phyloP scores from a whole-genome alignment of 1,140 invertebrate genomes.

The Leptestheria dahalacensis region DNA sequence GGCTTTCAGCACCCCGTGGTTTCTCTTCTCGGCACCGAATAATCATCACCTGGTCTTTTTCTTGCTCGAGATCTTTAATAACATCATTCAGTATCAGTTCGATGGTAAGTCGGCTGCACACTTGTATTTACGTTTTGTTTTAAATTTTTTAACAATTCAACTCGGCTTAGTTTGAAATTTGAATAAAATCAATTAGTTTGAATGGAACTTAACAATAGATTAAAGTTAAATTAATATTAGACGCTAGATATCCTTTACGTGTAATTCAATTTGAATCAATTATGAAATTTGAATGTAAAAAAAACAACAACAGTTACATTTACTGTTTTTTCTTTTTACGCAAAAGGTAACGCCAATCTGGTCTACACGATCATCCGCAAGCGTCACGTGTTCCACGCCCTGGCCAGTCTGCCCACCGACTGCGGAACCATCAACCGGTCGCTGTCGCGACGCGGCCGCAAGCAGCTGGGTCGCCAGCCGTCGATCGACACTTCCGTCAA shows the following conservation, averaged over 20 bases:
- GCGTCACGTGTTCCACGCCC: slow-evolving; percentile 86
- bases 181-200: too few relatives aligned
- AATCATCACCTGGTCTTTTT: slow-evolving; percentile 99
- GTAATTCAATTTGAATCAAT: too few relatives aligned
- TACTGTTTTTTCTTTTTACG: too few relatives aligned
- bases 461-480: slow-evolving; percentile 22
- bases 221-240: too few relatives aligned
- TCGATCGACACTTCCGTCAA: slow-evolving; percentile 23
- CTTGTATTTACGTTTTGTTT: not conserved
- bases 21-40: slow-evolving; percentile 85
- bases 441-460: slow-evolving; percentile 45
- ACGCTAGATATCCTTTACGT: too few relatives aligned
- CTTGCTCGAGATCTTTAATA: slow-evolving; percentile 97
- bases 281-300: too few relatives aligned
- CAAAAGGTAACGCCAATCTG: slow-evolving; percentile 90
- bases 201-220: too few relatives aligned
- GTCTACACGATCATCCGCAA: slow-evolving; percentile 99
- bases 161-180: too few relatives aligned
- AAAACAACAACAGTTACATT: too few relatives aligned
- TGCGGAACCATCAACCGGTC: slow-evolving; percentile 74
- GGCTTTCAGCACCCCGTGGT: slow-evolving; percentile 98
- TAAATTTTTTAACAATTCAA: too few relatives aligned
- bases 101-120: slow-evolving; percentile 53
- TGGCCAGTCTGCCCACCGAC: slow-evolving; percentile 91
- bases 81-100: slow-evolving; percentile 99